phyloP scores from a whole-genome alignment of 2,888 invertebrate species.

The Anthophora plumipes region DNA sequence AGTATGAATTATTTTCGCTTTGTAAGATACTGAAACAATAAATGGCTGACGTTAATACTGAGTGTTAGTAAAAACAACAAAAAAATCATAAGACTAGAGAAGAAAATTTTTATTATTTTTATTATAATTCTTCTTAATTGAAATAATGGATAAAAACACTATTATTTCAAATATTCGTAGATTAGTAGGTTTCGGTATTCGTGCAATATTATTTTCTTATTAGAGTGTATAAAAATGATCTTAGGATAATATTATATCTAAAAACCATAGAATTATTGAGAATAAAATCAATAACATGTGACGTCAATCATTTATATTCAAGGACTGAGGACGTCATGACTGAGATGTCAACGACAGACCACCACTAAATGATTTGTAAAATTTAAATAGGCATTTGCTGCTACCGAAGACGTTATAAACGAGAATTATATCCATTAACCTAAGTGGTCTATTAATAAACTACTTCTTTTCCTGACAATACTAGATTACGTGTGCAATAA shows the following conservation, averaged over 20 bases:
- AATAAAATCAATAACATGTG: conserved; percentile 19
- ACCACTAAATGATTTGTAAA: background rate
- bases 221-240: background rate
- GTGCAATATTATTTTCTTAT: no score
- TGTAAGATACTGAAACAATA: no score
- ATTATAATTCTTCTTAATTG: no score
- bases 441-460: background rate
- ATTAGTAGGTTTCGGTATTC: no score
- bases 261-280: background rate
- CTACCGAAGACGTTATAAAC: background rate
- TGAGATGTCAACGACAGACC: conserved; percentile 17
- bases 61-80: no score
- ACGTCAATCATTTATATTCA: conserved; percentile 40
- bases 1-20: no score
- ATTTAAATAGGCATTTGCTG: background rate
- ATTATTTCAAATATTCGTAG: no score
- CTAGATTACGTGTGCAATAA: no score
- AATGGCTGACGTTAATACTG: no score
- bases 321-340: conserved; percentile 26
- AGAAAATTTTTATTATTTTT: no score
- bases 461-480: background rate
- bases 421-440: background rate
- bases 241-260: background rate
- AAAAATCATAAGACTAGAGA: no score
- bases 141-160: no score